A percentile compares a stretch with the other conserved stretches of the same genome.
Evolutionary conservation across 2,888 invertebrate species (phyloP).

Genomic region (Pachycephus smyrnensis): DNA sequence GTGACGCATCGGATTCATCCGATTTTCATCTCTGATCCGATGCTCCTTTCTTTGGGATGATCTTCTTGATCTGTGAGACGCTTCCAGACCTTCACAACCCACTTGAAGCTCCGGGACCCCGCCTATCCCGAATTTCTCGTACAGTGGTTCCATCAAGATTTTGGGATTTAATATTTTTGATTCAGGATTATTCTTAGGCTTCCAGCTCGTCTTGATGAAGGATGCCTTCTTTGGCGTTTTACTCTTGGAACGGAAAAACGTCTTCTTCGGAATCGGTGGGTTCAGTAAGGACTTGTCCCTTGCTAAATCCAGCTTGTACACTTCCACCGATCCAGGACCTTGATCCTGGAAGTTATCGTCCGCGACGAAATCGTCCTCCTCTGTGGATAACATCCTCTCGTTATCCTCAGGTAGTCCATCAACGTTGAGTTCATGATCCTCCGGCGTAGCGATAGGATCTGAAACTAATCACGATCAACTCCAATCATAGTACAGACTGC

Average conservation of each 20-base stretch:
- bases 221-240: constrained; percentile 41
- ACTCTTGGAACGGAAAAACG: constrained; percentile 31
- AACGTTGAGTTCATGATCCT: no score
- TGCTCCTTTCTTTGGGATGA: constrained; percentile 17
- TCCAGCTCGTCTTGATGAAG: constrained; percentile 27
- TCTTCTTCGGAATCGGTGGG: constrained; percentile 18
- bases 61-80: constrained; percentile 38
- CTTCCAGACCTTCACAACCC: constrained; percentile 52
- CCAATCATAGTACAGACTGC: no score
- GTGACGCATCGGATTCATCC: constrained; percentile 27
- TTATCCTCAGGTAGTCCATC: no score
- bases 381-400: no score
- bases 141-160: constrained; percentile 15
- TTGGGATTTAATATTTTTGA: constrained; percentile 18
- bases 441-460: no score
- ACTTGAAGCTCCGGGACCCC: constrained; percentile 58
- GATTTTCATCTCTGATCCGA: constrained; percentile 18
- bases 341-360: constrained; percentile 52
- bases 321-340: constrained; percentile 55
- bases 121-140: constrained; percentile 39
- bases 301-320: constrained; percentile 51
- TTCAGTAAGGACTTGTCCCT: constrained; percentile 37
- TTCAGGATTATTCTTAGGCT: constrained; percentile 14
- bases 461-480: no score
- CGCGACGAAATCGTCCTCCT: constrained; percentile 17